Evolutionary conservation across 2,113 vertebrate species (phyloP).

Genomic region (Colaptes auratus): DNA sequence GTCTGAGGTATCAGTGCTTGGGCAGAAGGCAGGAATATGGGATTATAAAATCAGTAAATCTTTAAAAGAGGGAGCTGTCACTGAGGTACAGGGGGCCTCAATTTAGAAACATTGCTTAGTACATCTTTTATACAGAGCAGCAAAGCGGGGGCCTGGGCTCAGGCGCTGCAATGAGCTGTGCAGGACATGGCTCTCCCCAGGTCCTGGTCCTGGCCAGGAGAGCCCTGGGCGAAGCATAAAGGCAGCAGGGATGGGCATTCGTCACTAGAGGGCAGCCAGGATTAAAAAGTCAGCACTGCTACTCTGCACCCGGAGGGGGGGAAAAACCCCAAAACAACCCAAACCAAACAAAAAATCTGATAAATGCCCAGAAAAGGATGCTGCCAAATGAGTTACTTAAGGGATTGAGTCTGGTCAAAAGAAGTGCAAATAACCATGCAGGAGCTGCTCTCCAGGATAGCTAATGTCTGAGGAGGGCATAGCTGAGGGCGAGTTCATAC

Average conservation of each 20-base stretch:
- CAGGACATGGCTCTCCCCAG: neutral
- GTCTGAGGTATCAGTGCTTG: neutral
- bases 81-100: neutral
- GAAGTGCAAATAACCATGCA: neutral
- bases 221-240: accelerated
- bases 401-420: neutral
- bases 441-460: neutral
- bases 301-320: accelerated
- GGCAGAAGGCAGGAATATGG: neutral
- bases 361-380: neutral
- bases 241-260: accelerated
- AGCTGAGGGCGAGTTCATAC: neutral
- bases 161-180: neutral
- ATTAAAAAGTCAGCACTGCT: neutral
- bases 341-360: neutral
- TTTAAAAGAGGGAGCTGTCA: neutral
- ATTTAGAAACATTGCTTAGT: neutral
- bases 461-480: neutral
- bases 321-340: too few species aligned
- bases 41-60: neutral
- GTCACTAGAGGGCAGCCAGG: constrained; percentile 40
- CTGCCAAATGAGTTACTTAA: neutral
- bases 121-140: accelerated
- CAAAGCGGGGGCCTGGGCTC: neutral
- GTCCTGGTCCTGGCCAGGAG: neutral